Percentiles rank a stretch among this genome's conserved stretches.
Evolutionary conservation across 2,113 vertebrate species (phyloP).

Genomic region (Corythornis cristatus): DNA sequence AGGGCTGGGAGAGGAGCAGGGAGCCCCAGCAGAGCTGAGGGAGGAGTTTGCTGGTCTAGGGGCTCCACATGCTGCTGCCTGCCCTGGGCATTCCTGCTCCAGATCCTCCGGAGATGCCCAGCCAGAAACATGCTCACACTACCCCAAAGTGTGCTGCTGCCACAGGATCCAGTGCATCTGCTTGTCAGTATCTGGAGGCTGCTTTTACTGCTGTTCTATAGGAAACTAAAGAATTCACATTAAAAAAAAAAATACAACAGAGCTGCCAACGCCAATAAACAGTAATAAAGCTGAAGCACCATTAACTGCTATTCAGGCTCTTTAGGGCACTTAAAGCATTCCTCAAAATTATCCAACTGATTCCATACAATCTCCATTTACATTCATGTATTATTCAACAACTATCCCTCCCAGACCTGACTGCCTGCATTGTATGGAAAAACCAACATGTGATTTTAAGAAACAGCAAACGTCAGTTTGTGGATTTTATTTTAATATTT

Average conservation of each 20-base stretch:
- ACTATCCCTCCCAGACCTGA: slow-evolving; percentile 50
- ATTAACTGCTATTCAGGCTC: slow-evolving; percentile 65
- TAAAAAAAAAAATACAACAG: slow-evolving; percentile 14
- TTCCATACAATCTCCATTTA: slow-evolving; percentile 61
- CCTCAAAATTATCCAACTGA: slow-evolving; percentile 61
- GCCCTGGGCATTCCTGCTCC: neutral
- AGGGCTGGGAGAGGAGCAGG: neutral
- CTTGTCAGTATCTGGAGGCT: slow-evolving; percentile 43
- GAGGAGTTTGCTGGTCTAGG: neutral
- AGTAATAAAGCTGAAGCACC: slow-evolving; percentile 66
- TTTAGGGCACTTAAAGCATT: slow-evolving; percentile 62
- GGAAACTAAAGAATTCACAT: slow-evolving; percentile 30
- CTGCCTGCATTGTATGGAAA: slow-evolving; percentile 31
- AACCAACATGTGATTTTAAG: neutral
- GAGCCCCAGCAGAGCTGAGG: neutral
- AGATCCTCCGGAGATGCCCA: neutral
- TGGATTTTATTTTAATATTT: neutral
- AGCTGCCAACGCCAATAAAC: slow-evolving; percentile 60
- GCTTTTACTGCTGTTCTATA: slow-evolving; percentile 56
- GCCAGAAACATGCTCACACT: neutral
- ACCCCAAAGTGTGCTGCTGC: slow-evolving; percentile 18
- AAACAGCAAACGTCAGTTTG: slow-evolving; percentile 25
- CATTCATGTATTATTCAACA: slow-evolving; percentile 68
- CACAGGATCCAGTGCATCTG: slow-evolving; percentile 29
- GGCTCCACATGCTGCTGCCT: rapidly evolving